phyloP scores from a whole-genome alignment of 2,797 vertebrate species.

The Rhyacichthys aspro region DNA sequence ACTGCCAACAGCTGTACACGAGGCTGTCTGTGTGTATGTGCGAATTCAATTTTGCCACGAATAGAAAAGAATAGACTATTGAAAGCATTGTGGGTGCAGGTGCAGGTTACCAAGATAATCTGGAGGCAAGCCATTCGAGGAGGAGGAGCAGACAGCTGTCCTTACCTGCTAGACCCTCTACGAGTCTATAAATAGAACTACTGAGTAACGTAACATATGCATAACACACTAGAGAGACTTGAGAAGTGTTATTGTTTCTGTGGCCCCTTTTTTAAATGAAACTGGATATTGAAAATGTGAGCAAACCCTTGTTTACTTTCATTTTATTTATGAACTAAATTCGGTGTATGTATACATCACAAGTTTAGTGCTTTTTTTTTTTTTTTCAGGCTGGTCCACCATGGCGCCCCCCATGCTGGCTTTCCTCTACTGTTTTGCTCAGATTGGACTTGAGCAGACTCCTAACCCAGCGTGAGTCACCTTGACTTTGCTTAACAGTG shows the following conservation, averaged over 20 bases:
- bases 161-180: constrained; percentile 50
- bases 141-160: constrained; percentile 59
- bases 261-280: background rate
- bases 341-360: background rate
- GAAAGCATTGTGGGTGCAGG: constrained; percentile 72
- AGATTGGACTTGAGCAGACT: constrained; percentile 79
- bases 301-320: background rate
- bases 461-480: constrained; percentile 60
- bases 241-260: background rate
- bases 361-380: background rate
- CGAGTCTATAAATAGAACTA: constrained; percentile 61
- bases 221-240: background rate
- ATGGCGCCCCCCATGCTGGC: constrained; percentile 71
- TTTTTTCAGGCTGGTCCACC: constrained; percentile 75
- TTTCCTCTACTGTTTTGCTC: constrained; percentile 84
- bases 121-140: constrained; percentile 62
- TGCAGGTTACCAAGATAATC: constrained; percentile 66
- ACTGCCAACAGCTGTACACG: constrained; percentile 34
- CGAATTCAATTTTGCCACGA: constrained; percentile 65
- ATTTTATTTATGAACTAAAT: background rate
- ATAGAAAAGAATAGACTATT: constrained; percentile 69
- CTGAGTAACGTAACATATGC: constrained; percentile 9
- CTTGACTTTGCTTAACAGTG: constrained; percentile 48
- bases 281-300: background rate
- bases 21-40: constrained; percentile 39